phyloP scores from a whole-genome alignment of 2,888 invertebrate species.

The Tetropium fuscum region DNA sequence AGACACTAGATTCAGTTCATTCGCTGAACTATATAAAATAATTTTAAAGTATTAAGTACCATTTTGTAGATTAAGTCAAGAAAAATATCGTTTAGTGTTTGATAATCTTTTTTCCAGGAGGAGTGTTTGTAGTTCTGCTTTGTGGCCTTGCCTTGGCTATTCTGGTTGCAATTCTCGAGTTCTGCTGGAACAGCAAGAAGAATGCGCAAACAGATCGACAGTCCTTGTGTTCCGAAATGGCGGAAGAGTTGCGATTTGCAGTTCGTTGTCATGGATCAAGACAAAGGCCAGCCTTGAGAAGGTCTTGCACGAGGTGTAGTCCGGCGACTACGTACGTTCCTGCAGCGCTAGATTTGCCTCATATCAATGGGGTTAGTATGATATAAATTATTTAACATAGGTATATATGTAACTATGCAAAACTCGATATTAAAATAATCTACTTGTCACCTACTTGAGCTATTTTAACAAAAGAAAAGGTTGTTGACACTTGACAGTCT shows the following conservation, averaged over 20 bases:
- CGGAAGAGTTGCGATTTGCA: slow-evolving; percentile 91
- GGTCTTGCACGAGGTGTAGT: slow-evolving; percentile 82
- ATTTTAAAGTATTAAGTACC: too few relatives aligned
- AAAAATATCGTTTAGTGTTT: too few relatives aligned
- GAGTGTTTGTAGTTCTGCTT: slow-evolving; percentile 96
- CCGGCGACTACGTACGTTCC: slow-evolving; percentile 82
- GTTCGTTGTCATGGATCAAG: slow-evolving; percentile 87
- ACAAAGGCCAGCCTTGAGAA: slow-evolving; percentile 82
- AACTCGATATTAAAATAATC: too few relatives aligned
- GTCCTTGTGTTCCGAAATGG: slow-evolving; percentile 95
- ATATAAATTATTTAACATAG: too few relatives aligned
- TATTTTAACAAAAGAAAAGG: too few relatives aligned
- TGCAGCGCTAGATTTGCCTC: slow-evolving; percentile 69
- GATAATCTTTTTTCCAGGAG: slow-evolving; percentile 74
- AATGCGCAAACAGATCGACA: slow-evolving; percentile 86
- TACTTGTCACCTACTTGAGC: too few relatives aligned
- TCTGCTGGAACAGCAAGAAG: slow-evolving; percentile 94
- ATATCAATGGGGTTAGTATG: slow-evolving; percentile 68
- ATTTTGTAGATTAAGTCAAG: too few relatives aligned
- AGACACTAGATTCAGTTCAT: too few relatives aligned
- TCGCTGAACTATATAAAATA: too few relatives aligned
- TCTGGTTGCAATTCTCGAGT: slow-evolving; percentile 92
- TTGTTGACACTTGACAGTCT: too few relatives aligned
- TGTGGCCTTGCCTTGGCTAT: slow-evolving; percentile 93
- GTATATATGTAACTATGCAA: too few relatives aligned